Evolutionary conservation across 1,140 invertebrate species (phyloP), one percentile per base, ranked within the genome.

Genomic region (Aphis craccivora): DNA sequence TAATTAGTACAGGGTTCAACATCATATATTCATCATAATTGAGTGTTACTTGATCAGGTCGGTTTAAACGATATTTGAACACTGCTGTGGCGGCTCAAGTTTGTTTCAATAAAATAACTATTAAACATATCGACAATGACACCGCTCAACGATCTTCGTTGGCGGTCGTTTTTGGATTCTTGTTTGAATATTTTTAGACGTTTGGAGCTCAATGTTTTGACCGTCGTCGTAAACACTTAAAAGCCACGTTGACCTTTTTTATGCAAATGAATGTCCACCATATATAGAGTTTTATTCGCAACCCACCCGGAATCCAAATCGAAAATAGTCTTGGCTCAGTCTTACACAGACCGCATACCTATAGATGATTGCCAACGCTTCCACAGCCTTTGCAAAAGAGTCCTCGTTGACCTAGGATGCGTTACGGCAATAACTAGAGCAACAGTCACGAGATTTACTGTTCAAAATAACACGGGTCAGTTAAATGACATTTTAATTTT

Each of bases 291-390:
- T 90, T 60, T 90, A 25, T 25, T 90, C 88, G 11, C 53, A 25
- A 25, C 88, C 88, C 9, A 40, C 9, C 37, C 51, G 88, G 40
- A 30, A 35, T 89, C 51, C 35, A 22, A 45, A 90, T 90, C 88
- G 88, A 90, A 90, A 90, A 90, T 90, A 90, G 88, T 90, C 25
- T 90, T 90, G 88, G 88, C 88, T 53, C 23, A 35, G 88, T 90
- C 55, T 60, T 90, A n/a, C 23, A 5, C 30, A 76, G 88, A 60
- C 11, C 37, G 35, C 88, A 90, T 90, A 90, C 37, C 88, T 55
- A 60, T 40, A 30, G 48, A 51, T 35, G 48, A 89, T 76, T 89
- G 87, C 87, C 87, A 89, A 89, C 86, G 86, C 35, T 84, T 84
- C 83, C 23, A 84, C 40, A 40, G 83, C 43, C 84, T 87, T 87